Evolutionary conservation across 92 coral and sea anemone species (phyloP).

Genomic region (Pocillopora grandis): DNA sequence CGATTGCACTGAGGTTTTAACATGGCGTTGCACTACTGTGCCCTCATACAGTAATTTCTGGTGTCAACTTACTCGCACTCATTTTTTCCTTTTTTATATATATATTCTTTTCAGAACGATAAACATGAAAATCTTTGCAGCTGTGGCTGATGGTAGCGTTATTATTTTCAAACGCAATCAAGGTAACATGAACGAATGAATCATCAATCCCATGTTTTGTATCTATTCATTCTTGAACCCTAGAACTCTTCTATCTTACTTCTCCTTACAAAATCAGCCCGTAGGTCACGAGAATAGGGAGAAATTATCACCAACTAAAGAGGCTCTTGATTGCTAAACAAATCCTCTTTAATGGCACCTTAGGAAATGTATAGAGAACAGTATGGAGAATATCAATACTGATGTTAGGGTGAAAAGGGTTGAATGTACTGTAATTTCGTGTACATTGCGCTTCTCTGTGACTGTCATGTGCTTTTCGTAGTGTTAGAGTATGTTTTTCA

Average conservation of each 20-base stretch:
- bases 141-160: constrained; percentile 91
- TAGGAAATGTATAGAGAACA: neutral
- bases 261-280: no score
- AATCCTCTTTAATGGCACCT: no score
- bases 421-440: no score
- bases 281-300: no score
- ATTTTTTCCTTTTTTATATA: neutral
- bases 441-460: neutral
- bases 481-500: neutral
- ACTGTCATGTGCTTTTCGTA: neutral
- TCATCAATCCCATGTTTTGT: neutral
- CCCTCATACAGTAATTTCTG: neutral
- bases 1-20: no score
- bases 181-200: constrained; percentile 47
- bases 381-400: no score
- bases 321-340: no score
- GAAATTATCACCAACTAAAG: no score
- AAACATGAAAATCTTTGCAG: constrained; percentile 80
- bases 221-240: neutral
- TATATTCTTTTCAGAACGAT: constrained; percentile 54
- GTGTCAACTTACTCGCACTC: neutral
- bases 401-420: no score
- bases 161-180: constrained; percentile 87
- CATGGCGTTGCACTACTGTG: no score
- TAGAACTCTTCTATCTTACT: neutral